phyloP scores from a whole-genome alignment of 2,888 invertebrate genomes.

The Aporophyla lueneburgensis region DNA sequence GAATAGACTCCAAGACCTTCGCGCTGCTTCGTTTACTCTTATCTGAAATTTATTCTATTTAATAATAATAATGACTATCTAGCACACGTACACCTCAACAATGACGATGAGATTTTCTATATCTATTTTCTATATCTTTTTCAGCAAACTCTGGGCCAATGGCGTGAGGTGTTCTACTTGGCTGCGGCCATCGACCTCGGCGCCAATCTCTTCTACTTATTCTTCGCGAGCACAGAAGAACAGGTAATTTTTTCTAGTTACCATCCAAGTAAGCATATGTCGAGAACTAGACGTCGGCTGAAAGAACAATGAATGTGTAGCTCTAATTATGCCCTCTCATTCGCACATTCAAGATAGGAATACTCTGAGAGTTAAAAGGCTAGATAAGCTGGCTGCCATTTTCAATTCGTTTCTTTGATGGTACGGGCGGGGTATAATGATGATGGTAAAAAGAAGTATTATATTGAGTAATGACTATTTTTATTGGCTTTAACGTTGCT shows the following conservation, averaged over 20 bases:
- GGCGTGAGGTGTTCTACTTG: slow-evolving; percentile 95
- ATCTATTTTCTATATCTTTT: not conserved
- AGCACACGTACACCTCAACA: not conserved
- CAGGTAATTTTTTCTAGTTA: slow-evolving; percentile 83
- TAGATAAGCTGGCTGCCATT: not conserved
- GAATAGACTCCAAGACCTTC: too few relatives aligned
- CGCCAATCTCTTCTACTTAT: slow-evolving; percentile 94
- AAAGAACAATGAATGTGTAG: not conserved
- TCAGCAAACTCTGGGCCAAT: slow-evolving; percentile 93
- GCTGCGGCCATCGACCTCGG: slow-evolving; percentile 94
- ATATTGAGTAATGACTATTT: not conserved
- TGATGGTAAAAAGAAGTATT: too few relatives aligned
- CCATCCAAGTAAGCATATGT: not conserved
- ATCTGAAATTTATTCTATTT: too few relatives aligned
- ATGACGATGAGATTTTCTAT: not conserved
- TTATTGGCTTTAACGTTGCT: not conserved
- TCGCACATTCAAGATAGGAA: not conserved
- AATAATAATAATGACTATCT: too few relatives aligned
- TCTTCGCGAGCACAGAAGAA: slow-evolving; percentile 95
- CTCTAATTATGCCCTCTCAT: not conserved
- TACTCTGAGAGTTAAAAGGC: not conserved
- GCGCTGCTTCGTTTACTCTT: too few relatives aligned
- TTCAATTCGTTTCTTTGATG: not conserved
- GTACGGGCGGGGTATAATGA: too few relatives aligned
- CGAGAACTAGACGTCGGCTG: not conserved